phyloP scores from a whole-genome alignment of 2,797 vertebrate genomes.

The Bufotes viridis region DNA sequence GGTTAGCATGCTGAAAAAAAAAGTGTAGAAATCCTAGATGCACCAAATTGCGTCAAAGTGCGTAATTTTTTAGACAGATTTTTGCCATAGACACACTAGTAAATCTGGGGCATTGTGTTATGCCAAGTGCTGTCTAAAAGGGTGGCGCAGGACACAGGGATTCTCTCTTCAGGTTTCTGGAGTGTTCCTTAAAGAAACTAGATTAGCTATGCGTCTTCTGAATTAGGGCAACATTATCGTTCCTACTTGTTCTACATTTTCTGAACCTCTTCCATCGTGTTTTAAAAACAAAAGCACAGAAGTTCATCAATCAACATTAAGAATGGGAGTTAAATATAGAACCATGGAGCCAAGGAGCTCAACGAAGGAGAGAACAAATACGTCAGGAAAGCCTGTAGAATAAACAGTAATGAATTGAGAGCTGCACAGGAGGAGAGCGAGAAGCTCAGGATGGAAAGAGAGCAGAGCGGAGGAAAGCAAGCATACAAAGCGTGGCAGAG shows the following conservation, averaged over 20 bases:
- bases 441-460: neutral
- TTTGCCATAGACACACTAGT: too few species aligned
- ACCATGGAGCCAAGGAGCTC: neutral
- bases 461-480: neutral
- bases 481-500: neutral
- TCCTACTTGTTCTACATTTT: neutral
- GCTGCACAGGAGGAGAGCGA: neutral
- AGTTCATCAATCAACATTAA: slow-evolving; percentile 6
- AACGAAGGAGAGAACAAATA: neutral
- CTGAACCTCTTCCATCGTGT: neutral
- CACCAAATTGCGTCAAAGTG: too few species aligned
- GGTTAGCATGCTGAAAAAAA: too few species aligned
- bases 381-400: neutral
- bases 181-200: neutral
- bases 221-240: neutral
- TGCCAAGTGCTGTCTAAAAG: too few species aligned
- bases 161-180: neutral
- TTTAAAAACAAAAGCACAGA: neutral
- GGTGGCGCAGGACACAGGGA: too few species aligned
- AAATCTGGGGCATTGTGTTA: too few species aligned
- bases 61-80: too few species aligned
- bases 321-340: slow-evolving; percentile 2
- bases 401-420: neutral
- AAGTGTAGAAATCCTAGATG: too few species aligned
- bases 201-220: neutral